Conservation (phyloP, 2,797 vertebrate genomes). For the Odontamblyopus lacepedii region DNA sequence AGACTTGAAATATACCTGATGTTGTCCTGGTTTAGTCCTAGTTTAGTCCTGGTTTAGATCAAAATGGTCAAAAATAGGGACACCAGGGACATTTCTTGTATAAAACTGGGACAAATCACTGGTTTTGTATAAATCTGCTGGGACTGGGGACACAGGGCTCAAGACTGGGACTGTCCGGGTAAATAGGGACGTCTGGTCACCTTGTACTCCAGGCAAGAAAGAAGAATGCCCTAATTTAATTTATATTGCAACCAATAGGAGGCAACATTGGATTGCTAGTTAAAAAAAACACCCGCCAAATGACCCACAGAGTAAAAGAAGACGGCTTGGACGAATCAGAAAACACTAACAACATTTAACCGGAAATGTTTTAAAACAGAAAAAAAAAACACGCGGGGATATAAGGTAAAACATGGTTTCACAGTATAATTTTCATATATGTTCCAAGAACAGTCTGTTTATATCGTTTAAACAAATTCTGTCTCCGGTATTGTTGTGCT, state of each 20-base stretch:
- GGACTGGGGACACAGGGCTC: no score
- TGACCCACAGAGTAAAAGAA: slow-evolving; percentile 41
- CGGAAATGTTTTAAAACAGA: slow-evolving; percentile 17
- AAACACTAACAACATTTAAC: background rate
- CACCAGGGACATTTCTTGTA: no score
- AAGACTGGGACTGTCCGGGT: no score
- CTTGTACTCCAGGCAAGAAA: no score
- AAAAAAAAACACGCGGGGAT: background rate
- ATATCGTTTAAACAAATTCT: background rate
- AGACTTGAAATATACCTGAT: no score
- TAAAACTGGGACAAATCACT: no score
- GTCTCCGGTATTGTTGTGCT: background rate
- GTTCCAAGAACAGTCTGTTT: background rate
- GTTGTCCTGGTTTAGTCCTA: no score
- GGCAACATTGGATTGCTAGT: background rate
- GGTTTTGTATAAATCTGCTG: no score
- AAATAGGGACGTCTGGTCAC: no score
- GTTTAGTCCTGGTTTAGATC: no score
- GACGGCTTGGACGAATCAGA: slow-evolving; percentile 47
- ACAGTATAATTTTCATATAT: background rate
- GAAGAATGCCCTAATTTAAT: background rate
- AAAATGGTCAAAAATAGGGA: no score
- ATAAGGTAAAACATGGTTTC: background rate
- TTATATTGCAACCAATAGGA: background rate
- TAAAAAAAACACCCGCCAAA: slow-evolving; percentile 30